These are phyloP conservation scores for Henricia sp. DNA, from an alignment of 53 echinoderm and acorn worm species.

Conservation along the genomic window DNA sequence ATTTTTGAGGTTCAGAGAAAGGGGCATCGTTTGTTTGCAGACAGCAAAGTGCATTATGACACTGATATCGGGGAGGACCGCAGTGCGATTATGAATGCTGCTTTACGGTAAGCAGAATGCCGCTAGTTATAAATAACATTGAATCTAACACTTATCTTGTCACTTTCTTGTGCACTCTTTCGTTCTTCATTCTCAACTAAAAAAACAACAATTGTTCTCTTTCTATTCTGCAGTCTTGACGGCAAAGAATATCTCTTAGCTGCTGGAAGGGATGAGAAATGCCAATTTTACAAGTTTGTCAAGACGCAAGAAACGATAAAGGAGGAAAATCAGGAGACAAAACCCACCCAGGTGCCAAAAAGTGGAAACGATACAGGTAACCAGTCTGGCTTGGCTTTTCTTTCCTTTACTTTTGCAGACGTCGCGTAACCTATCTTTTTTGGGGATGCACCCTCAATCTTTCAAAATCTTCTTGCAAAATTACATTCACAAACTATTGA, in stretches of 20 bases:
- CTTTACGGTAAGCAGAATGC: conserved; percentile 57
- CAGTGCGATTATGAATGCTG: conserved; percentile 94
- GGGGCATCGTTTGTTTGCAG: conserved; percentile 53
- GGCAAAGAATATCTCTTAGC: conserved; percentile 86
- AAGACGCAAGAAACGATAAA: conserved; percentile 53
- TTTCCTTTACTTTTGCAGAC: too few species aligned
- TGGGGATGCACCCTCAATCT: too few species aligned
- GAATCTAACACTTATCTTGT: not conserved
- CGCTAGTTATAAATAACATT: too few species aligned
- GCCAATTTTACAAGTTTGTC: conserved; percentile 78
- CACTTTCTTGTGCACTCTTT: not conserved
- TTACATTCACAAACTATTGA: too few species aligned
- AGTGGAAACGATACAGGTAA: conserved; percentile 46
- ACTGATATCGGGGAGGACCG: conserved; percentile 85
- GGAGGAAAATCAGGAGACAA: conserved; percentile 28
- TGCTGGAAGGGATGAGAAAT: conserved; percentile 78
- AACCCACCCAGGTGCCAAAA: conserved; percentile 33
- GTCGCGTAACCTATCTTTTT: too few species aligned
- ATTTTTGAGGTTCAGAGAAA: conserved; percentile 78
- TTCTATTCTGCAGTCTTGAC: conserved; percentile 66
- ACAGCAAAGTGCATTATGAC: conserved; percentile 72
- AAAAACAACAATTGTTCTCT: too few species aligned
- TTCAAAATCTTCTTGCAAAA: too few species aligned
- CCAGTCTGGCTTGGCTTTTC: not conserved
- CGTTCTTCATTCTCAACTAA: not conserved